Evolutionary conservation across 1,140 invertebrate species (phyloP), one percentile per base, ranked within the genome.

Genomic region (Pseudomyrmex pallidus): DNA sequence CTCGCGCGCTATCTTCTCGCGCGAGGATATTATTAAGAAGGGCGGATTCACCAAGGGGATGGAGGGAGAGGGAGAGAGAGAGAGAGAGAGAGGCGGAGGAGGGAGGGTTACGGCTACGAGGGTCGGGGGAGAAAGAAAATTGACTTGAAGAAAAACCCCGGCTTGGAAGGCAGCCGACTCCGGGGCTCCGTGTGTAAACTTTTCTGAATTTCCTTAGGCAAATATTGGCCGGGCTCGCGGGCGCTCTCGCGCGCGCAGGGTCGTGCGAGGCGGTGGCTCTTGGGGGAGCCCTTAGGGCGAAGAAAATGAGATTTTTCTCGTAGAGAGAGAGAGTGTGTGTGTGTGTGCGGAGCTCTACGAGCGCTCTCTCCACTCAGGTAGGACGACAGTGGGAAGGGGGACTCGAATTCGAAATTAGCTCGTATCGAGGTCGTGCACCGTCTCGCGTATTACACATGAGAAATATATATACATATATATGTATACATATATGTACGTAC

Each of bases 291-390:
- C 91, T 92, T 89, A 92, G 92, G 93, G 90, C 93, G 90, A 91
- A 90, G 93, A 93, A 94, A 94, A 94, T 94, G 93, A 94, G 92
- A 93, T 93, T 93, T 94, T 92, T 92, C 91, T 90, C 88, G 83
- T 87, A 85, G 84, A 35, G 35, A 35, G 35, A 35, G 35, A 35
- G 35, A 35, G 35, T 5, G 35, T n/a, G n/a, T n/a, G n/a, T n/a
- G n/a, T n/a, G n/a, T n/a, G n/a, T 35, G 25, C 25, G 25, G 25
- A 35, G 35, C 35, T 25, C 25, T 7, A 35, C 85, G 85, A 89
- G 74, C 87, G 86, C 44, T 13, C 82, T 54, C 63, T 61, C 66
- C 54, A 22, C 56, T 84, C 70, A 76, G 73, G 72, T 74, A 67
- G 44, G 70, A 74, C 52, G 74, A 56, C 68, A 73, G 78, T 46